Evolutionary conservation across 2,113 vertebrate genomes (phyloP).

Genomic region (Oxyura jamaicensis): DNA sequence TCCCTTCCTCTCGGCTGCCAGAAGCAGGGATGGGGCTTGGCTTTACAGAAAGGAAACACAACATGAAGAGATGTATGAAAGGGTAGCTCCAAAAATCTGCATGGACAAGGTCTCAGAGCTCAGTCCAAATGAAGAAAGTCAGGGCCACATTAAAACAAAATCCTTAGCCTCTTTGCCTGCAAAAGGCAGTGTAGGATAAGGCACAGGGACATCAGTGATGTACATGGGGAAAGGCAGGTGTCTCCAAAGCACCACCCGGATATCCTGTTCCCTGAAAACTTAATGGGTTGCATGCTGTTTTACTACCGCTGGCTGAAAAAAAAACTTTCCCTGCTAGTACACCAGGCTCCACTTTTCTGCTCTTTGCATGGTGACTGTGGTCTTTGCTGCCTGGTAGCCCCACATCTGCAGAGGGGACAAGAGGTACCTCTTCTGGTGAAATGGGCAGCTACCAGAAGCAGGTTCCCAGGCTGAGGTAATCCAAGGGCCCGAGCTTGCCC

Average conservation of each 20-base stretch:
- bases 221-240: background rate
- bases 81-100: background rate
- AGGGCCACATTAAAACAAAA: background rate
- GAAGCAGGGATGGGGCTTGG: background rate
- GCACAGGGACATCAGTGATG: background rate
- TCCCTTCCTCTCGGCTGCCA: background rate
- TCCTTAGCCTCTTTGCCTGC: background rate
- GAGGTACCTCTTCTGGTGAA: background rate
- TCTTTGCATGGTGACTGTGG: background rate
- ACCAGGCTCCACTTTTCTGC: background rate
- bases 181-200: background rate
- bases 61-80: background rate
- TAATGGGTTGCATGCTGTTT: background rate
- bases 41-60: background rate
- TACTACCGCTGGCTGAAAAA: background rate
- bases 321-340: background rate
- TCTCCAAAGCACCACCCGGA: background rate
- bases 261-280: background rate
- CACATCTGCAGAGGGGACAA: background rate
- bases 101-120: background rate
- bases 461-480: background rate
- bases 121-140: background rate
- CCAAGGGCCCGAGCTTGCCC: background rate
- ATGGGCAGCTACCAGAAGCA: background rate
- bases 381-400: background rate